Base-by-base conservation (phyloP, 53 echinoderm and acorn worm species). In the Arbacia lixula region DNA sequence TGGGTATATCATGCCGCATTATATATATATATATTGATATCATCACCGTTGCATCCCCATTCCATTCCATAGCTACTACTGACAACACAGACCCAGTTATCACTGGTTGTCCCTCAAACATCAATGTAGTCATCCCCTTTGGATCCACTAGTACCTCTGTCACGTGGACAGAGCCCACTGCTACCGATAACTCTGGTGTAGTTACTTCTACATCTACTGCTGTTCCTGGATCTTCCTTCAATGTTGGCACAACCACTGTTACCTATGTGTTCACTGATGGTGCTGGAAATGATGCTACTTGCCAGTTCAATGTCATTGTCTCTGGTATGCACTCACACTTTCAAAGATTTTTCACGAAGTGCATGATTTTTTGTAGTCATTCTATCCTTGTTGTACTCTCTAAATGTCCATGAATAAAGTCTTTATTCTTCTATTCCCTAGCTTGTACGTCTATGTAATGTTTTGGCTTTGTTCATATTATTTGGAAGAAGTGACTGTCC, bases 61-160 rank as follows among this genome's bases (percentile, higher is more conserved):
- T n/a, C n/a, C 11, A 0, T 31, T 26, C 21, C 5, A 8, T 53
- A 71, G 55, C 67, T 20, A 10, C 84, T 16, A 24, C 19, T 57
- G 91, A 92, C 78, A 89, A 67, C 53, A 89, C 73, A 6, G 58
- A 58, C 8, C 92, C 92, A 37, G 53, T 61, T 6, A 89, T 92
- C 71, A 39, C 36, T 28, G 56, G 58, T 24, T 89, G 92, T 76
- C 92, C 92, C 6, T 26, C 20, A 3, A 34, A 82, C 34, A 72
- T 65, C 25, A 80, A 20, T 22, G 71, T 79, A 12, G 26, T 28
- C 17, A 53, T 43, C 14, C 60, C 82, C 31, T 6, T 76, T 24
- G 88, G 82, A 21, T 36, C 40, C 37, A 78, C 74, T n/a, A 71
- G 77, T 27, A 66, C 35, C 12, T 12, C 63, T 32, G 83, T 72